Conservation (phyloP, 2,888 invertebrate species). For the Athrips mouffetella region DNA sequence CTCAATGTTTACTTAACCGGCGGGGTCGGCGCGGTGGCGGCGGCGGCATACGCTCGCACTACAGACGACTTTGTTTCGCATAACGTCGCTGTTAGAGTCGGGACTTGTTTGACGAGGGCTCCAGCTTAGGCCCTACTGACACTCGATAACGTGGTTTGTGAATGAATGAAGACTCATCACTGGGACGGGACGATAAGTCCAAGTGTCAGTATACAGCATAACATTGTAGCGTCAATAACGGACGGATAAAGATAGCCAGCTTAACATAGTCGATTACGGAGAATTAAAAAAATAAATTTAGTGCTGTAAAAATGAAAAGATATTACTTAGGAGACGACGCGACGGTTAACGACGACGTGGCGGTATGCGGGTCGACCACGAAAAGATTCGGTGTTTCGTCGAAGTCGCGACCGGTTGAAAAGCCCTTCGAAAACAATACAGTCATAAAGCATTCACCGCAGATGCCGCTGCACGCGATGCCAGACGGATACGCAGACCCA, state of each 20-base stretch:
- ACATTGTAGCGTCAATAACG: slow-evolving; percentile 39
- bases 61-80: slow-evolving; percentile 44
- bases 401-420: slow-evolving; percentile 45
- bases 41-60: slow-evolving; percentile 31
- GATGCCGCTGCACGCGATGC: slow-evolving; percentile 44
- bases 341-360: slow-evolving; percentile 41
- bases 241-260: background rate
- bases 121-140: slow-evolving; percentile 52
- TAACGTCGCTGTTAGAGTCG: slow-evolving; percentile 48
- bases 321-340: slow-evolving; percentile 41
- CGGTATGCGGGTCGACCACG: slow-evolving; percentile 71
- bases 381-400: slow-evolving; percentile 52
- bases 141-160: slow-evolving; percentile 56
- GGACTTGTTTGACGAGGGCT: slow-evolving; percentile 43
- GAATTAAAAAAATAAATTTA: slow-evolving; percentile 17
- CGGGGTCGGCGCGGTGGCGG: slow-evolving; percentile 55
- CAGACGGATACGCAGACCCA: slow-evolving; percentile 32
- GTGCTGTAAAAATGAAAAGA: slow-evolving; percentile 36
- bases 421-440: slow-evolving; percentile 62
- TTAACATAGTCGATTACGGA: background rate
- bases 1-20: slow-evolving; percentile 76
- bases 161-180: slow-evolving; percentile 76
- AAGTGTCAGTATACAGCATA: slow-evolving; percentile 44
- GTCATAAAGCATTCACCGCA: slow-evolving; percentile 71
- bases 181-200: slow-evolving; percentile 59